Evolutionary conservation across 2,797 vertebrate genomes (phyloP), one percentile per base, ranked within the genome.

Genomic region (Harpagifer antarcticus): DNA sequence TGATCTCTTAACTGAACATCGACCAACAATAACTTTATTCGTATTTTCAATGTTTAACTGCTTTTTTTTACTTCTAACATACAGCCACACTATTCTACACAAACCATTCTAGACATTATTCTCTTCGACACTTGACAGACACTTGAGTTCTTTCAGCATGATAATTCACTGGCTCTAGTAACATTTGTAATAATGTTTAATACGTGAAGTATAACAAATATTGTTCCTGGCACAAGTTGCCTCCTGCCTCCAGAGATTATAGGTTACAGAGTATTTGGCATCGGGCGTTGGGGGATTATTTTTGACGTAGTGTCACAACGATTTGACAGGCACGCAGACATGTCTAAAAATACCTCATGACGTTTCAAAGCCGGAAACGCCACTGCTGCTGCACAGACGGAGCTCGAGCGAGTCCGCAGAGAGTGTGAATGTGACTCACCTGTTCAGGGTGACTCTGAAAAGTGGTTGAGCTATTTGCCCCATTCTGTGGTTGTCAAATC

Each of bases 341-440:
- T n/a, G 0, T 84, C 90, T 91, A 93, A 91, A 93, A 93, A 92
- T 94, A 93, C 50, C 86, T 37, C 49, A 60, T 91, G 91, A 92
- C 88, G 89, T 90, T 78, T 66, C 58, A 72, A 50, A 83, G 70
- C 80, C 89, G 90, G 86, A 88, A 90, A 85, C 85, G 53, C 55
- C 44, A 64, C 43, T 43, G 75, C 66, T 50, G 72, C 50, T 45
- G 52, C 74, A 27, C 33, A 2, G 10, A 47, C 45, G 4, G 6
- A 15, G 12, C n/a, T n/a, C 54, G 23, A 31, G 58, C 81, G 56
- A 17, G 54, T 45, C 64, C 20, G 9, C 56, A 27, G 61, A 54
- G 73, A 75, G 75, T 75, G 83, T 77, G 72, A 78, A 74, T 75
- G 76, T 90, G 84, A 88, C 79, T 89, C 85, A 90, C 81, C 76